Base-by-base conservation (phyloP, 2,797 vertebrate species). In the Myotis myotis region DNA sequence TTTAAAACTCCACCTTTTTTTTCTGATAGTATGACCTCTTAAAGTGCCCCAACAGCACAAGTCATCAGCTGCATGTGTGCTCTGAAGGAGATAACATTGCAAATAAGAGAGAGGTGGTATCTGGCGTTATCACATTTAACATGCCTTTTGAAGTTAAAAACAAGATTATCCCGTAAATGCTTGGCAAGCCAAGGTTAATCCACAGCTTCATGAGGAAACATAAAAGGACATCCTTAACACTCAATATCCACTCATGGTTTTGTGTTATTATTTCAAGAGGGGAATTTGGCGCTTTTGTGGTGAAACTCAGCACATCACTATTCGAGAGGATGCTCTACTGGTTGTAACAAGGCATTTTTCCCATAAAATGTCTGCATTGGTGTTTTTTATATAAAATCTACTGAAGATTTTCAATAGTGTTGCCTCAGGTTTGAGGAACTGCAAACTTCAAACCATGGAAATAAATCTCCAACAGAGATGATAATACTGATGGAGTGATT, bases 341-440 rank as follows among this genome's bases (percentile, higher is more conserved):
- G 85, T 84, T 89, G 96, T 95, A 94, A 93, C 92, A 87, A 97
- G 93, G 79, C 78, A 76, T 95, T 96, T 93, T 97, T 95, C 79
- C 88, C 95, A 96, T 94, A 93, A 96, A 96, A 96, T 97, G 95
- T 33, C 36, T 96, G n/a, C 92, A 90, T 91, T 94, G 70, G 55
- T 94, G 62, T 93, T 97, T 97, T 38, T 96, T 88, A 96, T 96
- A 97, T 97, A 72, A 98, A 97, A 93, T 51, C 62, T 84, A 85
- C 0, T 28, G n/a, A 82, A 96, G 95, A 87, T 96, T 74, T 97
- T 95, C 60, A 79, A 93, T n/a, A 96, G 6, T 8, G 0, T 82
- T 97, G 90, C 64, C 94, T 97, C 79, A 96, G 85, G 91, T 94
- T 96, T 94, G 57, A 97, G 87, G 89, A 97, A 96, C 64, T 94